Conservation (phyloP, 1,140 invertebrate genomes). For the Holcopasites calliopsidis region DNA sequence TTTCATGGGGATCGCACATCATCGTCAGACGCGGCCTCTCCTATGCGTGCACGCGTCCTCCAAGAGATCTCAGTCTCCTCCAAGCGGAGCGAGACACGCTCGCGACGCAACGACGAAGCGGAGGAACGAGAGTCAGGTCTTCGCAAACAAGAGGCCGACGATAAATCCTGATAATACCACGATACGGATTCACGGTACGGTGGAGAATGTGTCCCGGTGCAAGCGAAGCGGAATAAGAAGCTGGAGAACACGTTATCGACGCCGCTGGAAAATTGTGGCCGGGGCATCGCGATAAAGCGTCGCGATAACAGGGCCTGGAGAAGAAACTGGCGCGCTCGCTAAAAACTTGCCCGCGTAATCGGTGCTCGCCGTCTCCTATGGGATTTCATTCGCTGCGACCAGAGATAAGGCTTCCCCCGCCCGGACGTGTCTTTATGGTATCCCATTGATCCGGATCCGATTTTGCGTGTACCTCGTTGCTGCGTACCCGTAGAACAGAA, state of each 20-base stretch:
- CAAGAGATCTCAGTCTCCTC: background rate
- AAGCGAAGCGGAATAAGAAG: background rate
- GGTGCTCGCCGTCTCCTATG: slow-evolving; percentile 10
- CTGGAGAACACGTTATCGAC: slow-evolving; percentile 13
- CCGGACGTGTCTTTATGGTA: slow-evolving; percentile 46
- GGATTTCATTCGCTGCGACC: slow-evolving; percentile 23
- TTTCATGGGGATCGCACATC: no score
- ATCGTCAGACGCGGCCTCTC: background rate
- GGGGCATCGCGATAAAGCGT: slow-evolving; percentile 11
- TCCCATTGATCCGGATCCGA: slow-evolving; percentile 47
- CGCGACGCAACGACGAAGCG: background rate
- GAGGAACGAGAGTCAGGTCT: background rate
- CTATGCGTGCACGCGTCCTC: background rate
- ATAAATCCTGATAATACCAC: slow-evolving; percentile 32
- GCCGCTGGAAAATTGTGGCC: slow-evolving; percentile 17
- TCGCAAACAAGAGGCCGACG: background rate
- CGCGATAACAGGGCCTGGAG: background rate
- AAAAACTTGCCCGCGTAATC: slow-evolving; percentile 13
- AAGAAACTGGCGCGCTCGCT: background rate
- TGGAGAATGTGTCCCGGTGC: background rate
- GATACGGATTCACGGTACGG: background rate
- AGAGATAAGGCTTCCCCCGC: slow-evolving; percentile 44
- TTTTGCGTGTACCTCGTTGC: slow-evolving; percentile 28
- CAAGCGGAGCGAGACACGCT: background rate
- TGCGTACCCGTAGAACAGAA: background rate